These are phyloP conservation scores for Paragorgia papillata DNA, from an alignment of 92 coral and sea anemone genomes.

Conservation along the genomic window DNA sequence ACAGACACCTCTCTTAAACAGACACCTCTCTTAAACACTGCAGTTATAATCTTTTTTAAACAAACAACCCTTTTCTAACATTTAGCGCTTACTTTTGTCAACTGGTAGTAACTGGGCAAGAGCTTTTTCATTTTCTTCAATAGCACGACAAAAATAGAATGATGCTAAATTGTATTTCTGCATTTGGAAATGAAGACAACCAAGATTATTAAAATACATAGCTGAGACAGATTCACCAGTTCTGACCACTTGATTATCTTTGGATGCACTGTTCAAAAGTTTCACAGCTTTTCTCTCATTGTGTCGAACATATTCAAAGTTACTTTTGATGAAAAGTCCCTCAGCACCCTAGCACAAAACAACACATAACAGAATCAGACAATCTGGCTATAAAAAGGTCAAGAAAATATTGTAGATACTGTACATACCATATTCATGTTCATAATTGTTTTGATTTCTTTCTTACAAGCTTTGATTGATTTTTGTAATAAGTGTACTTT, in stretches of 20 bases:
- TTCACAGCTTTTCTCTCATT: conserved; percentile 93
- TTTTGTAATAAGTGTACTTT: conserved; percentile 79
- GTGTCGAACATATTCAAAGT: conserved; percentile 94
- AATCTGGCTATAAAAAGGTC: too few relatives aligned
- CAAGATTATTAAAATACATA: conserved; percentile 94
- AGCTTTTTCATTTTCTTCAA: conserved; percentile 90
- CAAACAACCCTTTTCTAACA: too few relatives aligned
- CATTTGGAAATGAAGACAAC: conserved; percentile 96
- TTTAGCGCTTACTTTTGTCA: conserved; percentile 91
- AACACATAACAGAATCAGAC: conserved; percentile 1
- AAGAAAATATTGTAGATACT: background rate
- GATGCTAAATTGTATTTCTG: conserved; percentile 95
- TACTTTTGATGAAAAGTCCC: conserved; percentile 92
- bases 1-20: too few relatives aligned
- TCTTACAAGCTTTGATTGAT: conserved; percentile 93
- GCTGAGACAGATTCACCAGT: conserved; percentile 86
- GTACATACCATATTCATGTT: conserved; percentile 70
- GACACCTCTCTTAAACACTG: too few relatives aligned
- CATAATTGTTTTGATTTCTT: conserved; percentile 87
- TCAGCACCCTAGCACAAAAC: conserved; percentile 62
- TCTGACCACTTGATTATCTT: conserved; percentile 59
- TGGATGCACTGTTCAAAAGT: conserved; percentile 92
- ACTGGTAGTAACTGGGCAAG: conserved; percentile 63
- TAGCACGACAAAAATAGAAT: conserved; percentile 89
- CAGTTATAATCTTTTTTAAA: background rate